Base-by-base conservation (phyloP, 2,113 vertebrate species). In the Leiothrix lutea region DNA sequence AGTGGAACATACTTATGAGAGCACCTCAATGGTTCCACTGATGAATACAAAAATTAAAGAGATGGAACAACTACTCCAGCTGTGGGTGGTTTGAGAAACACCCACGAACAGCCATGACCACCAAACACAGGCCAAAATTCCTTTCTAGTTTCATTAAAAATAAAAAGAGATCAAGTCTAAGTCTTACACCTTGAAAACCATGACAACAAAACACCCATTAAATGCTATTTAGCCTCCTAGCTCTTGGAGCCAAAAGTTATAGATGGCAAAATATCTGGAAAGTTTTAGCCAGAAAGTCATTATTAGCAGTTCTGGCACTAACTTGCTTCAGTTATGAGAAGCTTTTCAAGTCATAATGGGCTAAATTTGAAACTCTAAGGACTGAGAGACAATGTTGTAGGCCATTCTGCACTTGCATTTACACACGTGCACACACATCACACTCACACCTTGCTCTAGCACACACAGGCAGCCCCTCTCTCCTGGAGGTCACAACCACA, bases 261-360 rank as follows among this genome's bases (percentile, higher is more conserved):
- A 61, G 67, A 85, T 42, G 58, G 62, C 74, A 92, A 90, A 88
- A 44, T 57, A 88, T 15, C 48, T 65, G 75, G 50, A 69, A 95
- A 92, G 18, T 83, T 91, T 83, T 65, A 85, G 24, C 60, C 2
- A 1, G 45, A 82, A 87, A 70, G 50, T 8, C 58, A 21, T 62
- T 57, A 82, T 74, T 54, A 80, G 25, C 29, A 53, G 35, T 72
- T 57, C 47, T 87, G 70, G 65, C 66, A 88, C 13, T n/a, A 61
- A 69, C 8, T 38, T 62, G 35, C 20, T 79, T 40, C 45, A 53
- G 19, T 33, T 82, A 21, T 8, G 69, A 40, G 60, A 29, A 71
- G 18, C 10, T 51, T 61, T 93, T 82, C 53, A 61, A 82, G 19
- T 40, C 20, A 33, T 12, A 42, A 75, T 80, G 5, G 16, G 28